Evolutionary conservation across 2,113 vertebrate genomes (phyloP).

Genomic region (Sminthopsis crassicaudata): DNA sequence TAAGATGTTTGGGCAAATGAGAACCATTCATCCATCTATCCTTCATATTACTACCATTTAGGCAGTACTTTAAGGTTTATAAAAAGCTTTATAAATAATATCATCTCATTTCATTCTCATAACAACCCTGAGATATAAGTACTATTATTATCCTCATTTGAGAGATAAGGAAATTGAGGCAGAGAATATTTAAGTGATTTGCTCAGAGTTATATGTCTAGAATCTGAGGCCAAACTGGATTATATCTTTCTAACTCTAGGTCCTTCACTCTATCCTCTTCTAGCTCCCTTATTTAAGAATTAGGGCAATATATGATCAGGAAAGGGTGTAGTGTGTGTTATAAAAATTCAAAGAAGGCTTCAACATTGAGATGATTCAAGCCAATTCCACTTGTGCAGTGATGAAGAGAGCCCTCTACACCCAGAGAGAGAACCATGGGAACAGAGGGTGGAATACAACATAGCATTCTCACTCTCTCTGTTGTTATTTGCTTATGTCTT

Average conservation of each 20-base stretch:
- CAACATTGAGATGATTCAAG: too few relatives aligned
- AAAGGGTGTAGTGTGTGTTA: neutral
- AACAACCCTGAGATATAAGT: neutral
- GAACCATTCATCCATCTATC: neutral
- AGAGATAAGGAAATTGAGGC: neutral
- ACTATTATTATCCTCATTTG: neutral
- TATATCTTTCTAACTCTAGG: neutral
- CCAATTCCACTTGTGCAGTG: too few relatives aligned
- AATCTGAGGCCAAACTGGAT: neutral
- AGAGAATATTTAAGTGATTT: neutral
- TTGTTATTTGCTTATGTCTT: too few relatives aligned
- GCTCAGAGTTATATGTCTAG: neutral
- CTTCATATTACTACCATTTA: neutral
- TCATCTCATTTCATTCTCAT: neutral
- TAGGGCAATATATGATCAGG: neutral
- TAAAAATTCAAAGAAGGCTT: neutral
- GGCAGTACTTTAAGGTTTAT: neutral
- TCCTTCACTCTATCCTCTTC: neutral
- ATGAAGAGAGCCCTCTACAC: too few relatives aligned
- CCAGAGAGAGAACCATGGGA: too few relatives aligned
- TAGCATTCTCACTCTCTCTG: too few relatives aligned
- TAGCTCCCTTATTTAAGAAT: neutral
- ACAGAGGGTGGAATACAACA: too few relatives aligned
- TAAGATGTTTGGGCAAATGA: neutral
- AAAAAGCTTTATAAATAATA: neutral